Evolutionary conservation across 35 echinoderm and acorn worm species (phyloP).

Genomic region (Amphiura filiformis): DNA sequence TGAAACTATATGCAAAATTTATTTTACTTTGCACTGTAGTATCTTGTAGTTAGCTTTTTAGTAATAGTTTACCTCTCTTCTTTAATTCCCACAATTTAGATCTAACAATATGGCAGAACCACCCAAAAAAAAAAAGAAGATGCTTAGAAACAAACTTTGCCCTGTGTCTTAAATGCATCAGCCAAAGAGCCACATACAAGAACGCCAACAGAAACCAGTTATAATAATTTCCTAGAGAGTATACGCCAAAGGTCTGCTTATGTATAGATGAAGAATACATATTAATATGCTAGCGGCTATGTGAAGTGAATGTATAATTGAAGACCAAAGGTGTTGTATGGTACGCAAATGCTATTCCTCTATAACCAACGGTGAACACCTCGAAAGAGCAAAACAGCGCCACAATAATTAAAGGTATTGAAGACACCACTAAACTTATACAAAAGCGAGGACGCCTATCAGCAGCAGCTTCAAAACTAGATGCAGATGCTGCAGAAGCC

Average conservation of each 20-base stretch:
- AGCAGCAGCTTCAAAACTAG: neutral
- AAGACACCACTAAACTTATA: neutral
- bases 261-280: slow-evolving; percentile 14
- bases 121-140: slow-evolving; percentile 7
- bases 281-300: neutral
- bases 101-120: slow-evolving; percentile 16
- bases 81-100: too few species aligned
- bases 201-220: neutral
- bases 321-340: slow-evolving; percentile 10
- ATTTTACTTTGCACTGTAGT: too few species aligned
- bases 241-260: neutral
- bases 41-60: too few species aligned
- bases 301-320: neutral
- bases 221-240: neutral
- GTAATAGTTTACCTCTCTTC: too few species aligned
- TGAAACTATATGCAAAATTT: too few species aligned
- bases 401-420: neutral
- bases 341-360: neutral
- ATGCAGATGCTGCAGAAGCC: neutral
- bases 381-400: slow-evolving; percentile 5
- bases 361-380: neutral
- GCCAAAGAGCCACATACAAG: neutral
- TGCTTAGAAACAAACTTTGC: slow-evolving; percentile 13
- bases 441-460: slow-evolving; percentile 17
- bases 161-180: neutral